Evolutionary conservation across 2,888 invertebrate species (phyloP).

Genomic region (Andricus curvator): DNA sequence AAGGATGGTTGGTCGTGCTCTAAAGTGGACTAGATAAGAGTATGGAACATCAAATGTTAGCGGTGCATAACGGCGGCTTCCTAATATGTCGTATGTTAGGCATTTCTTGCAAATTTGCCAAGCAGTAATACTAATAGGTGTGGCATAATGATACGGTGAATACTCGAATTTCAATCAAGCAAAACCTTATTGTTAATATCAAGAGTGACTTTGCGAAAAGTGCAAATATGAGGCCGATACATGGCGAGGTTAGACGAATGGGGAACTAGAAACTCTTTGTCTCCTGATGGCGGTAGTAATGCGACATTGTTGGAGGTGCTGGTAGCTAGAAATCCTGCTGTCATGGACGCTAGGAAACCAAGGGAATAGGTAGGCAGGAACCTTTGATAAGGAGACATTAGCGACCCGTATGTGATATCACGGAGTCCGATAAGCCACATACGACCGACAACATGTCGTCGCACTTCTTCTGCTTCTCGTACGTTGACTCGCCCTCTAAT

Average conservation of each 20-base stretch:
- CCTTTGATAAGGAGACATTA: constrained; percentile 76
- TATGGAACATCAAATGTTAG: background rate
- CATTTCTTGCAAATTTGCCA: background rate
- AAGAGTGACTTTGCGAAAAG: background rate
- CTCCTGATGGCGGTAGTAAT: constrained; percentile 65
- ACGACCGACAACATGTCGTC: constrained; percentile 56
- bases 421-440: constrained; percentile 65
- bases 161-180: background rate
- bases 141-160: background rate
- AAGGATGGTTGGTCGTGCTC: background rate
- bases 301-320: constrained; percentile 62
- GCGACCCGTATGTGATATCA: constrained; percentile 76
- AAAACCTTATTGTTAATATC: background rate
- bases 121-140: background rate
- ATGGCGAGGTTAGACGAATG: constrained; percentile 65
- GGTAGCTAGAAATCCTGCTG: constrained; percentile 59
- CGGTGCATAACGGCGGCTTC: too few species aligned
- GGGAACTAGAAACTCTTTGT: constrained; percentile 68
- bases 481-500: constrained; percentile 58
- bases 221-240: constrained; percentile 28
- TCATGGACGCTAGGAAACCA: constrained; percentile 60
- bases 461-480: constrained; percentile 53
- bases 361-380: constrained; percentile 66
- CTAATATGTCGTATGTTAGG: background rate
- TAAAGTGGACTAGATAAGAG: background rate